phyloP scores from a whole-genome alignment of 2,113 vertebrate species.

The Sclerurus mexicanus region DNA sequence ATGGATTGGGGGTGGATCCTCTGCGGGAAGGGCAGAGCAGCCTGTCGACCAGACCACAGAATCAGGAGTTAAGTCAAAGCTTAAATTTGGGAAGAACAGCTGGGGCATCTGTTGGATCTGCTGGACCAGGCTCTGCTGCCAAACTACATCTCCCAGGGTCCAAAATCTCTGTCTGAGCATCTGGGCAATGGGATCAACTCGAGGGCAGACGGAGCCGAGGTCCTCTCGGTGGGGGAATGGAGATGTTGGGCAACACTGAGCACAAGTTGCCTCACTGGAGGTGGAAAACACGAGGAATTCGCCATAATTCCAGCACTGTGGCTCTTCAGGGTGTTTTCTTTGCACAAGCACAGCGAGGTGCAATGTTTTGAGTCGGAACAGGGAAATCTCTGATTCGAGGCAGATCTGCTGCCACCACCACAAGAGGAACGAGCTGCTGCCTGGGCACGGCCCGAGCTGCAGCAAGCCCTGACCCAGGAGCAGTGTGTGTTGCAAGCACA shows the following conservation, averaged over 20 bases:
- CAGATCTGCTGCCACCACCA: accelerated
- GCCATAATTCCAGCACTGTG: not conserved
- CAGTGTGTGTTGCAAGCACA: not conserved
- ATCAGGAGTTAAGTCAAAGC: not conserved
- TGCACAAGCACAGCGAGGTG: not conserved
- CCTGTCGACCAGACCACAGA: not conserved
- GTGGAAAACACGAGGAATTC: not conserved
- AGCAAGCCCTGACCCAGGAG: not conserved
- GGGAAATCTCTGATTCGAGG: not conserved
- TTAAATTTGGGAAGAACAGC: not conserved
- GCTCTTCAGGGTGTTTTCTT: not conserved
- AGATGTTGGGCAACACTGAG: not conserved
- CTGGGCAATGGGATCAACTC: not conserved
- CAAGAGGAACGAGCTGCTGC: not conserved
- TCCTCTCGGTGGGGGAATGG: accelerated
- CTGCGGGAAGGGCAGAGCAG: not conserved
- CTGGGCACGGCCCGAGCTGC: not conserved
- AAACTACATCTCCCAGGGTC: not conserved
- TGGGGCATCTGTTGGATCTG: not conserved
- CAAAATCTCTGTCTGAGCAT: not conserved
- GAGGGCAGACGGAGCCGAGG: not conserved
- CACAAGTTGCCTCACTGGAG: accelerated
- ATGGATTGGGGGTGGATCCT: not conserved
- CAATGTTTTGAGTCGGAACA: not conserved
- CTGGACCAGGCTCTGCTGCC: not conserved